These are phyloP conservation scores for Porphyrio hochstetteri DNA, from an alignment of 2,113 vertebrate genomes.

Conservation along the genomic window DNA sequence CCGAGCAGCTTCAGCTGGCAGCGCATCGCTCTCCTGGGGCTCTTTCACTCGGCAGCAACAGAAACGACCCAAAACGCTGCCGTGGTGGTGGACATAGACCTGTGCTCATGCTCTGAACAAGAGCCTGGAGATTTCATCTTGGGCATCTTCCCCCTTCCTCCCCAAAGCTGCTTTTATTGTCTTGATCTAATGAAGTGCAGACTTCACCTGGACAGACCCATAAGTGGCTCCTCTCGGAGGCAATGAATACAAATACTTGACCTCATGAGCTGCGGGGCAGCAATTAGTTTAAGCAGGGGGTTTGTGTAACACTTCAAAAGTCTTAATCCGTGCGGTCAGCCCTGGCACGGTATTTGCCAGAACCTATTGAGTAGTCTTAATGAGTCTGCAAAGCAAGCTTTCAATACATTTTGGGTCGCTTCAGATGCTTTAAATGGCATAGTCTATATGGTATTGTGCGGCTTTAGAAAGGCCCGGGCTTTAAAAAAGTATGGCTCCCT, in stretches of 20 bases:
- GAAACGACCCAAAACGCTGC: neutral
- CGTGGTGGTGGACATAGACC: neutral
- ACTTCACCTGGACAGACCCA: slow-evolving; percentile 72
- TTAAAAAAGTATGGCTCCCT: slow-evolving; percentile 65
- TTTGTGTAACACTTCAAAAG: slow-evolving; percentile 81
- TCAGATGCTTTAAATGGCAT: slow-evolving; percentile 73
- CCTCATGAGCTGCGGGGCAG: slow-evolving; percentile 76
- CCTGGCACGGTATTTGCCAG: slow-evolving; percentile 68
- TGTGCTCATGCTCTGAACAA: neutral
- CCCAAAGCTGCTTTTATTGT: slow-evolving; percentile 61
- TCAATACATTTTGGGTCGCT: slow-evolving; percentile 71
- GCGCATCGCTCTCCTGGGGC: neutral
- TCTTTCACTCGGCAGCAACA: neutral
- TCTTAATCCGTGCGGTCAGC: slow-evolving; percentile 74
- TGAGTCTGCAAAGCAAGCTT: slow-evolving; percentile 71
- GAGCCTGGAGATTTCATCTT: neutral
- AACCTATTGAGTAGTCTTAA: slow-evolving; percentile 71
- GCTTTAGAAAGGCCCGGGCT: slow-evolving; percentile 67
- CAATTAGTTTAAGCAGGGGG: slow-evolving; percentile 79
- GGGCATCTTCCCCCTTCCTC: neutral
- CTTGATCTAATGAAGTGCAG: slow-evolving; percentile 65
- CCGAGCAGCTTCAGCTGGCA: rapidly evolving
- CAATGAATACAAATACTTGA: slow-evolving; percentile 84
- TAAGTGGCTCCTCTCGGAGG: slow-evolving; percentile 69
- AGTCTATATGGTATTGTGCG: slow-evolving; percentile 77